Base-by-base conservation (phyloP, 2,888 invertebrate species). In the Polydrusus cervinus region DNA sequence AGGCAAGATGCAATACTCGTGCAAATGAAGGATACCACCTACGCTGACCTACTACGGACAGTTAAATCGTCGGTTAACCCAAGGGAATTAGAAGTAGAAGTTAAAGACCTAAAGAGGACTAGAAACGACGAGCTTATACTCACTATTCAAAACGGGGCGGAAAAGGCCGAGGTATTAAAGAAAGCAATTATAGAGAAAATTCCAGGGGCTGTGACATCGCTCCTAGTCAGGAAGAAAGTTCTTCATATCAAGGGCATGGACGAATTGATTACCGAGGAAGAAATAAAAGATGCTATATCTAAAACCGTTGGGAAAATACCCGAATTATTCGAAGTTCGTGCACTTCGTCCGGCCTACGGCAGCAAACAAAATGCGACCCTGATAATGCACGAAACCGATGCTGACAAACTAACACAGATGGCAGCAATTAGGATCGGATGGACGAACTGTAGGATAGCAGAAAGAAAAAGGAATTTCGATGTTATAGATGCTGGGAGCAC, bases 341-440 rank as follows among this genome's bases (percentile, higher is more conserved):
- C 78, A n/a, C 76, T 79, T 1, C 20, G 79, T 34, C 79, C 79
- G 14, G 71, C 80, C 14, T 78, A 72, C 30, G 79, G 74, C 13
- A 49, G 55, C 3, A 72, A 62, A 67, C 75, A 78, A 16, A 80
- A 80, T 43, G 74, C 55, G 10, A 77, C 78, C 0, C 55, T 80
- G n/a, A n/a, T n/a, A n/a, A n/a, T n/a, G n/a, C n/a, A n/a, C n/a
- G n/a, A n/a, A n/a, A n/a, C n/a, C n/a, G n/a, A n/a, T n/a, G n/a
- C n/a, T n/a, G n/a, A n/a, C n/a, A n/a, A n/a, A n/a, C n/a, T n/a
- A n/a, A n/a, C n/a, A n/a, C n/a, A n/a, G n/a, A n/a, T n/a, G n/a
- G n/a, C n/a, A n/a, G n/a, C n/a, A n/a, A n/a, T n/a, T n/a, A n/a
- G n/a, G 7, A 40, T 40, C 1, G 40, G 40, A 1, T 40, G 40